Percentiles rank a stretch among this genome's conserved stretches.
phyloP scores from a whole-genome alignment of 1,140 invertebrate genomes.

The Drosophila ercepeae region DNA sequence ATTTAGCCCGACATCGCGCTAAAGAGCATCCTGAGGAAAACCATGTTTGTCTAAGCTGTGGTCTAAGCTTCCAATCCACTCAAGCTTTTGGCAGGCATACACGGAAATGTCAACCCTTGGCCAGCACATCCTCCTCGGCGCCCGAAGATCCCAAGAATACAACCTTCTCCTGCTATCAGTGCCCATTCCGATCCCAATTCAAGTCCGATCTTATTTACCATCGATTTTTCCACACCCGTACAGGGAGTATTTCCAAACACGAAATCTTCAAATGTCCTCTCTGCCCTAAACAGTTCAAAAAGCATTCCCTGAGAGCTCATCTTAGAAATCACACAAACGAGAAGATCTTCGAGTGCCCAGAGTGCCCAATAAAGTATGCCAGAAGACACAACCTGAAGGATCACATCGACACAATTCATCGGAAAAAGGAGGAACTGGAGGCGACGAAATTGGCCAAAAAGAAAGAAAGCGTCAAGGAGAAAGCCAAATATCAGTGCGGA shows the following conservation, averaged over 20 bases:
- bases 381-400: conserved; percentile 86
- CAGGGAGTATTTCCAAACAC: conserved; percentile 73
- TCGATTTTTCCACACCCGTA: conserved; percentile 71
- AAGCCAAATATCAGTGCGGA: conserved; percentile 85
- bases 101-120: conserved; percentile 85
- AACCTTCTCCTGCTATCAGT: conserved; percentile 56
- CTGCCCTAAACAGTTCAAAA: conserved; percentile 89
- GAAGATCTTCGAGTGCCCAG: conserved; percentile 88
- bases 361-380: conserved; percentile 87
- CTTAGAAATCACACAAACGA: conserved; percentile 91
- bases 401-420: conserved; percentile 85
- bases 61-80: conserved; percentile 87
- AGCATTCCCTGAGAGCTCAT: conserved; percentile 88
- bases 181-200: conserved; percentile 62
- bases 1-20: conserved; percentile 88
- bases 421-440: background rate
- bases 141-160: background rate
- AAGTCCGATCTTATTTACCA: conserved; percentile 76
- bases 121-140: conserved; percentile 25
- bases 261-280: conserved; percentile 86
- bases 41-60: conserved; percentile 88
- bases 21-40: conserved; percentile 59
- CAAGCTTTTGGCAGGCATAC: conserved; percentile 90
- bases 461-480: background rate
- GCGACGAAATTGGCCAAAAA: background rate